Evolutionary conservation across 2,888 invertebrate genomes (phyloP), one percentile per base, ranked within the genome.

Genomic region (Dorcus parallelipipedus): DNA sequence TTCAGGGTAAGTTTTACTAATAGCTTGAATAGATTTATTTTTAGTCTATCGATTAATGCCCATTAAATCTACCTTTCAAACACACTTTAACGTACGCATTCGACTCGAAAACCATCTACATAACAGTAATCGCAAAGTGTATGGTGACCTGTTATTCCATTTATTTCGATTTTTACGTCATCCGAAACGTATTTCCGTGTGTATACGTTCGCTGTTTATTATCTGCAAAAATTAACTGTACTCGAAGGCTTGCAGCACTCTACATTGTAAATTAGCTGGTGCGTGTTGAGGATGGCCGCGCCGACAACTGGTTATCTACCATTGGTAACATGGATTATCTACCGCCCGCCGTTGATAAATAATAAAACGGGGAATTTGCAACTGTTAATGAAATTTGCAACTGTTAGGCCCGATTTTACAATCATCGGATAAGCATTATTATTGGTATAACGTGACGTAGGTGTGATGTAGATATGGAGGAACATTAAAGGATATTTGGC

Each of bases 61-160:
- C 20, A 20, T 20, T 20, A 20, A 20, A 20, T 3, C 20, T 3
- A 20, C 20, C 20, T 33, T 33, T 33, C 26, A 33, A 33, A 33
- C 26, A 7, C 5, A 7, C 26, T 33, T 33, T 6, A 14, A 33
- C 26, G 26, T 33, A 33, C 26, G 26, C 26, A 33, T 3, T 33
- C 26, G 26, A 7, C 26, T 7, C 26, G 26, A 33, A 33, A 33
- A 7, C 26, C 26, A 33, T 33, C 45, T 17, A 10, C 9, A 45
- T 45, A 45, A 45, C 45, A 45, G 45, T 45, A 45, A 45, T 45
- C 23, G 45, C 23, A 45, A 45, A 20, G 23, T 20, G 14, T 9
- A 33, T 33, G 23, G 45, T 45, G 45, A 45, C 45, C 45, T 45
- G 45, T 45, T 45, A 45, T 45, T 45, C 45, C 45, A 45, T 45